Conservation (phyloP, 2,113 vertebrate genomes). For the Elanoides forficatus region DNA sequence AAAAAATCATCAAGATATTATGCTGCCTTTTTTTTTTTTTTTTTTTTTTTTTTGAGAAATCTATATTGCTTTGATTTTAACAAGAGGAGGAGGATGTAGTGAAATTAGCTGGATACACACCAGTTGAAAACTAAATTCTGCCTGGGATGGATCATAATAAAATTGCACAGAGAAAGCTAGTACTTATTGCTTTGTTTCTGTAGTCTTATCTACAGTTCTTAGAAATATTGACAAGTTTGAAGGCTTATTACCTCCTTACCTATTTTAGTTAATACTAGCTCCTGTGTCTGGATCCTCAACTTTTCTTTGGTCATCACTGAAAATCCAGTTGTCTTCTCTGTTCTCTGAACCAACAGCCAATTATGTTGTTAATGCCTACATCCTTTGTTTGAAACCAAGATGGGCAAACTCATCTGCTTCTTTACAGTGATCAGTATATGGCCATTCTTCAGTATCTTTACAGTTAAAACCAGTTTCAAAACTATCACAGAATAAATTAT, state of each 20-base stretch:
- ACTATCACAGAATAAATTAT: fast-evolving
- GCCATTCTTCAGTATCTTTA: not conserved
- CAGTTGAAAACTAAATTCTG: not conserved
- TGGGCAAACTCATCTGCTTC: not conserved
- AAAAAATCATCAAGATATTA: slow-evolving; percentile 4
- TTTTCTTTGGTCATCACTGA: not conserved
- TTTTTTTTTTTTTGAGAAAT: not conserved
- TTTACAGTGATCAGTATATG: fast-evolving
- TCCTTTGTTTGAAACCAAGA: not conserved
- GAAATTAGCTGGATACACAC: not conserved
- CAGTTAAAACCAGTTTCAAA: not conserved
- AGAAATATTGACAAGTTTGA: not conserved
- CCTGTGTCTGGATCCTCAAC: not conserved
- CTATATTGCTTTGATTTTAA: not conserved
- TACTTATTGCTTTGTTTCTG: not conserved
- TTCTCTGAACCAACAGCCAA: not conserved
- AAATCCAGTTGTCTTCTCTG: not conserved
- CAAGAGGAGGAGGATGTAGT: not conserved
- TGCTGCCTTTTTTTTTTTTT: not conserved
- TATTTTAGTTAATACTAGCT: not conserved
- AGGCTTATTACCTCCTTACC: not conserved
- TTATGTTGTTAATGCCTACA: not conserved
- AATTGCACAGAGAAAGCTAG: not conserved
- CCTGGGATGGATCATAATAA: not conserved
- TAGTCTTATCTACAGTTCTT: not conserved